These are phyloP conservation scores for Halictus ligatus DNA, from an alignment of 2,888 invertebrate species.

Conservation along the genomic window DNA sequence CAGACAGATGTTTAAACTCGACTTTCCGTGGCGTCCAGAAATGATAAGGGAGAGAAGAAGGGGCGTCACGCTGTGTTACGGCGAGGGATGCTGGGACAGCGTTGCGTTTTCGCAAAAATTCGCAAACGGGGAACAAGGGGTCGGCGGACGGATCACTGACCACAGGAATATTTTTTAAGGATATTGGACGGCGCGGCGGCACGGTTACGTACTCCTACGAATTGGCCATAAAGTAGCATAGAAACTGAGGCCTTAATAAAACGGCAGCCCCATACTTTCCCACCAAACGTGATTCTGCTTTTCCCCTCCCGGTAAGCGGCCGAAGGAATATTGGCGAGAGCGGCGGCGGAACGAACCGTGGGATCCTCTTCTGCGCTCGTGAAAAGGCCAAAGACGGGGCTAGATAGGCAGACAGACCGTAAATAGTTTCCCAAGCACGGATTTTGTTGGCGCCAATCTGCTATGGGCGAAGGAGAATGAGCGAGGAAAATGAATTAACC, in stretches of 20 bases:
- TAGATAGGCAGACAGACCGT: slow-evolving; percentile 46
- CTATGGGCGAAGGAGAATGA: slow-evolving; percentile 42
- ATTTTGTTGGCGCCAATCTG: slow-evolving; percentile 63
- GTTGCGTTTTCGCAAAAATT: not conserved
- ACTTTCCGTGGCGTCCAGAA: no score
- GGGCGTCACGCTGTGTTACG: not conserved
- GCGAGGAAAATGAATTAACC: slow-evolving; percentile 75
- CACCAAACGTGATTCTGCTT: slow-evolving; percentile 63
- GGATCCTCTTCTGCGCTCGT: slow-evolving; percentile 44
- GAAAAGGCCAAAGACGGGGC: slow-evolving; percentile 36
- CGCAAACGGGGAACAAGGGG: not conserved
- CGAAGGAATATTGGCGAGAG: slow-evolving; percentile 59
- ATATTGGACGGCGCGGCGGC: slow-evolving; percentile 56
- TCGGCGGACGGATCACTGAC: slow-evolving; percentile 58
- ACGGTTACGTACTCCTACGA: slow-evolving; percentile 50
- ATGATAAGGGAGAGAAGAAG: not conserved
- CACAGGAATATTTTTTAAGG: slow-evolving; percentile 61
- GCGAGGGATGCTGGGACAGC: not conserved
- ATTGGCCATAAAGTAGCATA: slow-evolving; percentile 60
- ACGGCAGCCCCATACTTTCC: slow-evolving; percentile 55
- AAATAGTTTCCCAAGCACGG: slow-evolving; percentile 54
- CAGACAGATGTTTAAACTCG: no score
- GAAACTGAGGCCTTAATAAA: slow-evolving; percentile 67
- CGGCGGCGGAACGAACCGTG: slow-evolving; percentile 43
- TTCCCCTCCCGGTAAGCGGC: slow-evolving; percentile 13